Conservation (phyloP, 2,888 invertebrate genomes). For the Drosophila anomelani region DNA sequence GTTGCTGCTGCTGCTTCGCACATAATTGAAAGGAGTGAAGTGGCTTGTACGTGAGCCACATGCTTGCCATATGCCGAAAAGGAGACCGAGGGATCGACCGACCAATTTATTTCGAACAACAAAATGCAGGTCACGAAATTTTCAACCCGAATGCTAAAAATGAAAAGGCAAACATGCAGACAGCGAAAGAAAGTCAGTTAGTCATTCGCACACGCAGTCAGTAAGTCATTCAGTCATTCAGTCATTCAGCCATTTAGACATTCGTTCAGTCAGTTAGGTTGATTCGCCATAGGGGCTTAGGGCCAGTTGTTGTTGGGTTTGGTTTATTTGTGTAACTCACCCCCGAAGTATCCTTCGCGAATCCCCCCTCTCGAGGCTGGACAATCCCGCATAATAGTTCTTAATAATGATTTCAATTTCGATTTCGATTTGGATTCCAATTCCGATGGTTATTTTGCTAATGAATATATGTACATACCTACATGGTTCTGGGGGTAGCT, state of each 20-base stretch:
- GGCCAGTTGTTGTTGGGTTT: background rate
- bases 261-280: background rate
- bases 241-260: conserved; percentile 1
- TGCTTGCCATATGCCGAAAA: conserved; percentile 72
- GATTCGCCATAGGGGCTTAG: conserved; percentile 40
- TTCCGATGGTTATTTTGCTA: conserved; percentile 2
- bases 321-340: conserved; percentile 9
- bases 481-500: conserved; percentile 22
- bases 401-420: conserved; percentile 5
- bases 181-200: conserved; percentile 37
- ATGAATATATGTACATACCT: conserved; percentile 18
- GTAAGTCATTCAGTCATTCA: conserved; percentile 17
- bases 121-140: conserved; percentile 79
- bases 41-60: conserved; percentile 79
- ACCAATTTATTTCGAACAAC: conserved; percentile 77
- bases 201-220: background rate
- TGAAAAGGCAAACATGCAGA: conserved; percentile 33
- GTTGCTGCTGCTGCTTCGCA: conserved; percentile 55
- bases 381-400: conserved; percentile 27
- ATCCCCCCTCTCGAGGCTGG: background rate
- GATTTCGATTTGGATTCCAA: background rate
- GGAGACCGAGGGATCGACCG: conserved; percentile 39
- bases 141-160: conserved; percentile 65
- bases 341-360: background rate
- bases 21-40: conserved; percentile 79